Conservation (phyloP, 2,888 invertebrate genomes). For the Melanargia galathea region DNA sequence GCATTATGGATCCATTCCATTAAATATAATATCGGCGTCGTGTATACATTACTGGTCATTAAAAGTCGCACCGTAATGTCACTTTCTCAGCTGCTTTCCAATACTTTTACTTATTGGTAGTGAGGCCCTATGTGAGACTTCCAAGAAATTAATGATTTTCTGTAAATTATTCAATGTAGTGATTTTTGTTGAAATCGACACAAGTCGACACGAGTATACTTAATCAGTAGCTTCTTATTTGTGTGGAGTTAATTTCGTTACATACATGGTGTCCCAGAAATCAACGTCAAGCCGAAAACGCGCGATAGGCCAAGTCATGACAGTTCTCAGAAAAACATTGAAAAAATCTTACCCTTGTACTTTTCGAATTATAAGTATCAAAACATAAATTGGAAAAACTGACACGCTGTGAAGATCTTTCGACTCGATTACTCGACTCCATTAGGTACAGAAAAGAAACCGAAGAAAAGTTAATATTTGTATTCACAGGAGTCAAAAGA, state of each 20-base stretch:
- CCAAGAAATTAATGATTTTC: conserved; percentile 19
- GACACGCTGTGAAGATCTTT: too few species aligned
- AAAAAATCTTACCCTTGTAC: too few species aligned
- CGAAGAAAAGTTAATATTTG: too few species aligned
- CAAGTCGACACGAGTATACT: not conserved
- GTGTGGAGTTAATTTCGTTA: not conserved
- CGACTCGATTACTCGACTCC: too few species aligned
- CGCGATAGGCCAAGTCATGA: too few species aligned
- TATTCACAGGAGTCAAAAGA: too few species aligned
- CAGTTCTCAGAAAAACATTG: too few species aligned
- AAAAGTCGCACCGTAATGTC: conserved; percentile 39
- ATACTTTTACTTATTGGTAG: conserved; percentile 42
- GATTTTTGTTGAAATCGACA: not conserved
- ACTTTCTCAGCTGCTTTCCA: conserved; percentile 43
- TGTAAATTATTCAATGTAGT: conserved; percentile 10
- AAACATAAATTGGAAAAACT: too few species aligned
- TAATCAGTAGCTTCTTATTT: not conserved
- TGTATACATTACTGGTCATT: conserved; percentile 37
- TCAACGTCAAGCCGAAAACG: too few species aligned
- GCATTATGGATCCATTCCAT: conserved; percentile 3
- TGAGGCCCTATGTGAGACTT: conserved; percentile 28
- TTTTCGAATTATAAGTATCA: too few species aligned
- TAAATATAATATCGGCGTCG: conserved; percentile 16
- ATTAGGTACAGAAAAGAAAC: too few species aligned
- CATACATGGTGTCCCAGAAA: not conserved